Percentiles rank a stretch among this genome's conserved stretches.
Conservation (phyloP, 2,113 vertebrate species). For the Oreochromis tanganicae region DNA sequence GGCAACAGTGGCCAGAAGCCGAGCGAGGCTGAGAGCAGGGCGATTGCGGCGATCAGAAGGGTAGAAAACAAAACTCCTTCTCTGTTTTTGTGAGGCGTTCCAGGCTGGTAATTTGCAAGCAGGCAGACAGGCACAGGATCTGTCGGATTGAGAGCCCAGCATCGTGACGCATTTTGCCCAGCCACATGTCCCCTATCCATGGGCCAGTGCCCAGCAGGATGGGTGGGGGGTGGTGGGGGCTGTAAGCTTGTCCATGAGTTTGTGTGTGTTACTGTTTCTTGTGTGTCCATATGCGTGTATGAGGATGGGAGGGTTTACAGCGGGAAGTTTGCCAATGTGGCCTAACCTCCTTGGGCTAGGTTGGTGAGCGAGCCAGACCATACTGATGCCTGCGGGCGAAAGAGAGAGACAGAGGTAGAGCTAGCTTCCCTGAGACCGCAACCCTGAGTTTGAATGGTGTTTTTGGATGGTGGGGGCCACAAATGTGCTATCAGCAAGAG, state of each 20-base stretch:
- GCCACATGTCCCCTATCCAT: constrained; percentile 63
- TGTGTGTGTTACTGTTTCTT: constrained; percentile 16
- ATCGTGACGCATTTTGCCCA: constrained; percentile 67
- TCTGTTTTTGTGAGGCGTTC: constrained; percentile 34
- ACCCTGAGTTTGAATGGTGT: neutral
- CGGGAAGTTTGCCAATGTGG: constrained; percentile 27
- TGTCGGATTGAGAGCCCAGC: constrained; percentile 53
- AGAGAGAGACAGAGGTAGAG: constrained; percentile 16
- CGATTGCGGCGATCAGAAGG: constrained; percentile 1
- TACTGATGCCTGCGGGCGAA: constrained; percentile 50
- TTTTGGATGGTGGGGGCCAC: neutral
- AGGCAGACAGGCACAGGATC: constrained; percentile 52
- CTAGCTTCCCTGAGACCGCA: neutral
- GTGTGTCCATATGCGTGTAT: constrained; percentile 40
- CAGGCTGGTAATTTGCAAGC: constrained; percentile 46
- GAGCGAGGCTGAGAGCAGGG: neutral
- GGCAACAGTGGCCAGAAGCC: constrained; percentile 10
- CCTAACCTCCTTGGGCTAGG: constrained; percentile 42
- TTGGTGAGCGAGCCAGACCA: constrained; percentile 47
- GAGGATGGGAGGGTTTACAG: constrained; percentile 9
- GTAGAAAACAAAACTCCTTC: constrained; percentile 46
- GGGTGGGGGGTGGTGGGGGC: neutral
- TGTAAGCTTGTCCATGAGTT: constrained; percentile 2
- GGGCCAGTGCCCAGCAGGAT: constrained; percentile 48
- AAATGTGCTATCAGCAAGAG: constrained; percentile 16